Base-by-base conservation (phyloP, 2,888 invertebrate genomes). In the Limenitis camilla region DNA sequence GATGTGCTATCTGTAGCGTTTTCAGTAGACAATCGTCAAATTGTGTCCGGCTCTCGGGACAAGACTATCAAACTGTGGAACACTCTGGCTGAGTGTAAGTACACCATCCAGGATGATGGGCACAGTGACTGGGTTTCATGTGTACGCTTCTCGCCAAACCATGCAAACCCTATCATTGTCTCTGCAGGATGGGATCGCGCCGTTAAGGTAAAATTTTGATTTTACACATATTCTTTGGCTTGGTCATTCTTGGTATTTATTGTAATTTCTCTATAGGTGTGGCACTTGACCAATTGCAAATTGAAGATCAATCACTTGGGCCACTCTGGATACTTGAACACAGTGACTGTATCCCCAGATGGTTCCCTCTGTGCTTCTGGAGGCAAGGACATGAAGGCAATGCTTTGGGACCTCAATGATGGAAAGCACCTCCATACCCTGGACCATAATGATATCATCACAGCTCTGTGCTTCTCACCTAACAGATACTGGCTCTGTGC, bases 401-500 rank as follows among this genome's bases (percentile, higher is more conserved):
- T 99, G 95, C 90, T 99, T 63, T 99, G 99, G 99, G 99, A 99
- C 85, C 89, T 99, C 77, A 99, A 99, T 83, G 99, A 99, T 78
- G 98, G 98, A 89, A 99, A 99, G 88, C 98, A 99, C 84, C 90
- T 99, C 76, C 99, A 99, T 90, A 99, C 99, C 9, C 89, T 99
- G 72, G 98, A 98, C 78, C 99, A 99, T 84, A 98, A 97, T 84
- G 98, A 98, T 78, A 96, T 96, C 81, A 99, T 99, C 88, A 98
- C 98, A 69, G 96, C 99, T 5, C 89, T 99, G 69, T 97, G 97
- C 92, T 99, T 99, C 93, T 98, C 98, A 61, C 99, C 99, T 60
- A 99, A 99, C 90, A 93, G 98, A 76, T 99, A 99, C 78, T 99
- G 99, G 99, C 91, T 99, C 62, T 99, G 99, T 83, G 99, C 98